phyloP scores from a whole-genome alignment of 2,113 vertebrate genomes.

The Pterocles orientalis region DNA sequence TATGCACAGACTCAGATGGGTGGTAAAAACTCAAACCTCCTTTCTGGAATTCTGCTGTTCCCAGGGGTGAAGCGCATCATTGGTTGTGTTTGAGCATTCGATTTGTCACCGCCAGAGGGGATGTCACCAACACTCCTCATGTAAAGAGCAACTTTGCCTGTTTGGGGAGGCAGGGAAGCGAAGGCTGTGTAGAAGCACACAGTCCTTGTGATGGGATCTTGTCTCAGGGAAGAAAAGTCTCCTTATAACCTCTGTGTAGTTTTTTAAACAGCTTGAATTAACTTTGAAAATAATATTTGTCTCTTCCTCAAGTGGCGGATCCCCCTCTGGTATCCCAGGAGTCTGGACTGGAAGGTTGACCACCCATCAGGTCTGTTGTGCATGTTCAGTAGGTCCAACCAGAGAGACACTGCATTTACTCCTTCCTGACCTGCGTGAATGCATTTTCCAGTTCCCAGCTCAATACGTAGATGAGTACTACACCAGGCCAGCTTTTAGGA shows the following conservation, averaged over 20 bases:
- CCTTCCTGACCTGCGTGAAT: background rate
- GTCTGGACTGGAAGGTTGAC: background rate
- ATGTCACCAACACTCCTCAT: background rate
- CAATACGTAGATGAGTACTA: background rate
- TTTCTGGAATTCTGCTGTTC: background rate
- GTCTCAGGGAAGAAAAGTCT: background rate
- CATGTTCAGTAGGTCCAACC: background rate
- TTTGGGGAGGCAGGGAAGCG: background rate
- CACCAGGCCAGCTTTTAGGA: background rate
- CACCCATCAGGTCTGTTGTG: background rate
- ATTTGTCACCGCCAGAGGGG: background rate
- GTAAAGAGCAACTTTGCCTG: background rate
- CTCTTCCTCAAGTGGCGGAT: background rate
- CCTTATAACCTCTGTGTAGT: background rate
- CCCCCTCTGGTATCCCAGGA: background rate
- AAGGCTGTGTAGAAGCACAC: rapidly evolving
- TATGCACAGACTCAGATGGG: background rate
- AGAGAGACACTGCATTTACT: background rate
- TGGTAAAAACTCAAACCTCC: background rate
- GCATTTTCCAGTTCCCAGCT: background rate
- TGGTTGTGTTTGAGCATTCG: rapidly evolving
- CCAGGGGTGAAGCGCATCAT: background rate
- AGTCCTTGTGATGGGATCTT: background rate
- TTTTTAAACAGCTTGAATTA: background rate
- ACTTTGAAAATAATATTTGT: background rate